These are phyloP conservation scores for Moxostoma hubbsi DNA, from an alignment of 2,797 vertebrate species.

Conservation along the genomic window DNA sequence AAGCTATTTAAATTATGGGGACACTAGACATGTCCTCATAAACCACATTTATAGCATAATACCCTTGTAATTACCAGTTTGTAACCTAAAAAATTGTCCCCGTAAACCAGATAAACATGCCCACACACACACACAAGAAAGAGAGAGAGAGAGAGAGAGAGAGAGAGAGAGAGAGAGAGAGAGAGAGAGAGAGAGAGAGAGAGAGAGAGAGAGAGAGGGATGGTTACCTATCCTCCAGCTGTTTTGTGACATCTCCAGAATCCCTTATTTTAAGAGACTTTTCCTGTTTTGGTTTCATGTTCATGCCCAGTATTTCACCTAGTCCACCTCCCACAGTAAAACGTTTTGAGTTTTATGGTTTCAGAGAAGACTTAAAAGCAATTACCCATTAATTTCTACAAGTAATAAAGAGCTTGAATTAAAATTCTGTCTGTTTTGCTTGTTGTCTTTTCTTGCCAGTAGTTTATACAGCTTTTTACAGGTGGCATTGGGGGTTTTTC, in stretches of 20 bases:
- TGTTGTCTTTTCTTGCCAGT: slow-evolving; percentile 72
- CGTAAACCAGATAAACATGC: too few species aligned
- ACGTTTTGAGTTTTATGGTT: slow-evolving; percentile 67
- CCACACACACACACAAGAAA: too few species aligned
- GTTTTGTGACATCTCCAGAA: slow-evolving; percentile 62
- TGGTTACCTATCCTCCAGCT: slow-evolving; percentile 67
- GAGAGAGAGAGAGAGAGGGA: background rate
- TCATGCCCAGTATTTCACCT: slow-evolving; percentile 73
- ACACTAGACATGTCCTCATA: too few species aligned
- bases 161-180: too few species aligned
- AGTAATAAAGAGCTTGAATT: slow-evolving; percentile 80
- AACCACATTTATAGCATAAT: too few species aligned
- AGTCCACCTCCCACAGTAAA: slow-evolving; percentile 68
- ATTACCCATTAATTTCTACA: slow-evolving; percentile 76
- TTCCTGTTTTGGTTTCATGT: slow-evolving; percentile 80
- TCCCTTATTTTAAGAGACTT: slow-evolving; percentile 67
- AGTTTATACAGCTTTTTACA: slow-evolving; percentile 55
- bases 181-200: background rate
- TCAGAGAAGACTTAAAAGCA: slow-evolving; percentile 77
- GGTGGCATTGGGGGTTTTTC: slow-evolving; percentile 47
- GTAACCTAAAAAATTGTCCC: too few species aligned
- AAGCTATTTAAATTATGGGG: too few species aligned
- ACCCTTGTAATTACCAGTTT: too few species aligned
- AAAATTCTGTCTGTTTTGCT: slow-evolving; percentile 73
- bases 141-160: background rate